phyloP scores from a whole-genome alignment of 1,140 invertebrate genomes.

The Pseudomyrmex pallidus region DNA sequence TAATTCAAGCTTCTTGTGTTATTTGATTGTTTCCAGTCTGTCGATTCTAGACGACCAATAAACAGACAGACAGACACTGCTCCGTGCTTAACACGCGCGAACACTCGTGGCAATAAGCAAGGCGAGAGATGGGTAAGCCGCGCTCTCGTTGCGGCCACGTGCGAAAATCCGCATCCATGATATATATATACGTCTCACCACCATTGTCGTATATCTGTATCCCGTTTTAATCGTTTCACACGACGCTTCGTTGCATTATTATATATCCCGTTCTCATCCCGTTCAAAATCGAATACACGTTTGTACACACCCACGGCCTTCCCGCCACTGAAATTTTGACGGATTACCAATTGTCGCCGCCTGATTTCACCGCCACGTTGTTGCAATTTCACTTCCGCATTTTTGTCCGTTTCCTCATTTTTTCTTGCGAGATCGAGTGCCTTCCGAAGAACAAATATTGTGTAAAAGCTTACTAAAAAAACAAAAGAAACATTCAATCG shows the following conservation, averaged over 20 bases:
- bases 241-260: constrained; percentile 41
- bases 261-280: background rate
- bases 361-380: constrained; percentile 18
- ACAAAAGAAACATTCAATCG: background rate
- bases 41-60: constrained; percentile 81
- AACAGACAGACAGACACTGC: constrained; percentile 74
- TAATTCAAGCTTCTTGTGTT: constrained; percentile 67
- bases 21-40: constrained; percentile 81
- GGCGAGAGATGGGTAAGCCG: constrained; percentile 75
- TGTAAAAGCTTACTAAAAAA: background rate
- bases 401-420: background rate
- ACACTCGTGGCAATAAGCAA: constrained; percentile 73
- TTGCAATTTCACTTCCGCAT: background rate
- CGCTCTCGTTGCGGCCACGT: constrained; percentile 64
- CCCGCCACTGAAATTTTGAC: background rate
- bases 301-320: background rate
- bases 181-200: constrained; percentile 51
- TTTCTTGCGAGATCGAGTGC: constrained; percentile 4
- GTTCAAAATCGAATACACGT: background rate
- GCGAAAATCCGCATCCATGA: constrained; percentile 58
- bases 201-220: constrained; percentile 65
- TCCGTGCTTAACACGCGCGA: constrained; percentile 69
- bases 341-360: background rate
- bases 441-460: background rate
- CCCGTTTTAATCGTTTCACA: constrained; percentile 61